Evolutionary conservation across 1,140 invertebrate species (phyloP).

Genomic region (Cotesia vestalis): DNA sequence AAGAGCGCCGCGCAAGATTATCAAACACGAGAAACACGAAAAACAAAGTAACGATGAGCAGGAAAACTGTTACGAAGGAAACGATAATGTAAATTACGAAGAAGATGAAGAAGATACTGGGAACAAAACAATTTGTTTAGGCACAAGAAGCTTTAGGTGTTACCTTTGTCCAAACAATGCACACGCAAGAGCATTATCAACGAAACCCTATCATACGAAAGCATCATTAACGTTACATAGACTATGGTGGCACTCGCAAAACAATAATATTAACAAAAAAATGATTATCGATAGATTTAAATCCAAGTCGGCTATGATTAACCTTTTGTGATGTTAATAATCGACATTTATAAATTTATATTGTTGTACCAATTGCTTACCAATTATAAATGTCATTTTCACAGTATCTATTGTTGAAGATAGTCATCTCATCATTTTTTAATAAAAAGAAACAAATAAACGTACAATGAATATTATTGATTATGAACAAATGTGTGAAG

Average conservation of each 20-base stretch:
- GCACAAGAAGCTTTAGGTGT: slow-evolving; percentile 43
- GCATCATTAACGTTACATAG: slow-evolving; percentile 62
- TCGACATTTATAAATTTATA: background rate
- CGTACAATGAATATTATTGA: no score
- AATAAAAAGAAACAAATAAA: no score
- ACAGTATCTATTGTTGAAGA: no score
- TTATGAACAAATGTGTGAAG: no score
- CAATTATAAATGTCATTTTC: no score
- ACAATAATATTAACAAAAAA: background rate
- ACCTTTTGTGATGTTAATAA: background rate
- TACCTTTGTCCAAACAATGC: slow-evolving; percentile 43
- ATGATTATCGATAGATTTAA: background rate
- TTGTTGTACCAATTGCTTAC: no score
- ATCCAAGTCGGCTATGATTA: background rate
- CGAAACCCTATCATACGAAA: slow-evolving; percentile 61
- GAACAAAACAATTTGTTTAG: background rate
- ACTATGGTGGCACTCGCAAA: slow-evolving; percentile 59
- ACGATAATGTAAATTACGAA: background rate
- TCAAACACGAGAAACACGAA: slow-evolving; percentile 26
- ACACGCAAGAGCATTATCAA: slow-evolving; percentile 36
- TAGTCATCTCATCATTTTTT: no score
- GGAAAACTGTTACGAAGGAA: background rate
- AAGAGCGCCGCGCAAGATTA: slow-evolving; percentile 58
- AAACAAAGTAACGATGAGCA: slow-evolving; percentile 17
- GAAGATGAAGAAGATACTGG: slow-evolving; percentile 14